Percentiles rank a stretch among this genome's conserved stretches.
phyloP scores from a whole-genome alignment of 2,888 invertebrate species.

The Plagodis dolabraria region DNA sequence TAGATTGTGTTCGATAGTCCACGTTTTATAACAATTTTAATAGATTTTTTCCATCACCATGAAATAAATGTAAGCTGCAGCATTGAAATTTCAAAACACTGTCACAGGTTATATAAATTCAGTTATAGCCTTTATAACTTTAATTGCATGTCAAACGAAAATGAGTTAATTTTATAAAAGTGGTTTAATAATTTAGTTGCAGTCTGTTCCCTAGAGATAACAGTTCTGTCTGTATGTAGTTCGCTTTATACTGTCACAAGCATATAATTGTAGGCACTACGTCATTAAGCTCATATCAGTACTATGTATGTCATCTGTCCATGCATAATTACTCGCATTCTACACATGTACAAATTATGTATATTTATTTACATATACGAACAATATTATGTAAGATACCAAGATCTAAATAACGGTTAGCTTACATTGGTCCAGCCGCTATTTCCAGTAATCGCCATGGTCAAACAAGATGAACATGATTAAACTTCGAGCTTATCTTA shows the following conservation, averaged over 20 bases:
- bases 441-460: neutral
- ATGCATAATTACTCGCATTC: conserved; percentile 76
- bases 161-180: conserved; percentile 23
- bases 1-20: conserved; percentile 19
- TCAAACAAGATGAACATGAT: no score
- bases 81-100: conserved; percentile 18
- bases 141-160: conserved; percentile 12
- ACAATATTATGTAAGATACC: conserved; percentile 50
- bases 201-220: conserved; percentile 25
- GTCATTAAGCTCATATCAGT: conserved; percentile 88
- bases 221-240: conserved; percentile 40
- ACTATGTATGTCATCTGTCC: conserved; percentile 80
- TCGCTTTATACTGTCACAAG: conserved; percentile 73
- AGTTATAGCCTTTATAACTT: conserved; percentile 4
- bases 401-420: conserved; percentile 47
- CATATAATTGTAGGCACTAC: conserved; percentile 87
- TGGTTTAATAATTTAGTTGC: conserved; percentile 19
- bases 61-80: conserved; percentile 15
- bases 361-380: conserved; percentile 69
- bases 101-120: conserved; percentile 9
- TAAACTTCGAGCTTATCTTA: no score
- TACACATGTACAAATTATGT: conserved; percentile 74
- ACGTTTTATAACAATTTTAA: conserved; percentile 8
- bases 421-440: conserved; percentile 28
- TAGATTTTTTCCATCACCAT: conserved; percentile 9